Evolutionary conservation across 2,113 vertebrate species (phyloP).

Genomic region (Epinephelus moara): DNA sequence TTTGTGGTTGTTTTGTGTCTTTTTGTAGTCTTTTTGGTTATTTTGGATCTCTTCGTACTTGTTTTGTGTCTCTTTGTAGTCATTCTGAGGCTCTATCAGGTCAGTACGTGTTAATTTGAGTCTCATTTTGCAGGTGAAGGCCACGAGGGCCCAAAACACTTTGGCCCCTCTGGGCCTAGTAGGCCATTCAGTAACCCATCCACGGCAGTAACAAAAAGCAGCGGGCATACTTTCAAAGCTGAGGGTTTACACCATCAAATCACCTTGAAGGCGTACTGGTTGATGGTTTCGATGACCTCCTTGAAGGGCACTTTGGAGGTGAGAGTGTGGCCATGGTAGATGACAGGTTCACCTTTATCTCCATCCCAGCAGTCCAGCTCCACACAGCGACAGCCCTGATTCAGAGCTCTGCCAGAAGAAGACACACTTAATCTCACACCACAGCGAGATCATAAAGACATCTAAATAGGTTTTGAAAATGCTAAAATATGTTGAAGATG

Average conservation of each 20-base stretch:
- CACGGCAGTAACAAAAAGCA: background rate
- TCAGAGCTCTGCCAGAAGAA: conserved; percentile 87
- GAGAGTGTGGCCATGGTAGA: conserved; percentile 95
- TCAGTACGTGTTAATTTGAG: no score
- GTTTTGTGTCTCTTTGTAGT: no score
- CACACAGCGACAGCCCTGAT: conserved; percentile 95
- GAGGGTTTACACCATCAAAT: conserved; percentile 11
- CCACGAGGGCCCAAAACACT: no score
- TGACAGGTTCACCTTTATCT: conserved; percentile 90
- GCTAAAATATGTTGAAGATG: background rate
- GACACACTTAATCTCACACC: background rate
- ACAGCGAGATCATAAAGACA: background rate
- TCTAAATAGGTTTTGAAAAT: no score
- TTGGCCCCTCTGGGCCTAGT: no score
- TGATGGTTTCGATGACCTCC: conserved; percentile 92
- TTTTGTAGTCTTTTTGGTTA: no score
- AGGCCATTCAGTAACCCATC: no score
- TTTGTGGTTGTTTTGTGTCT: no score
- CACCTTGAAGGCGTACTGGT: conserved; percentile 91
- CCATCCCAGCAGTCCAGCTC: conserved; percentile 99
- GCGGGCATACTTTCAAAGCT: background rate
- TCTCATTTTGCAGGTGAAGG: no score
- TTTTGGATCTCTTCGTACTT: no score
- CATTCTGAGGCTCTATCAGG: no score
- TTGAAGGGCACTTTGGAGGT: conserved; percentile 96